Conservation (phyloP, 2,797 vertebrate species). For the Thripadectes ignobilis region DNA sequence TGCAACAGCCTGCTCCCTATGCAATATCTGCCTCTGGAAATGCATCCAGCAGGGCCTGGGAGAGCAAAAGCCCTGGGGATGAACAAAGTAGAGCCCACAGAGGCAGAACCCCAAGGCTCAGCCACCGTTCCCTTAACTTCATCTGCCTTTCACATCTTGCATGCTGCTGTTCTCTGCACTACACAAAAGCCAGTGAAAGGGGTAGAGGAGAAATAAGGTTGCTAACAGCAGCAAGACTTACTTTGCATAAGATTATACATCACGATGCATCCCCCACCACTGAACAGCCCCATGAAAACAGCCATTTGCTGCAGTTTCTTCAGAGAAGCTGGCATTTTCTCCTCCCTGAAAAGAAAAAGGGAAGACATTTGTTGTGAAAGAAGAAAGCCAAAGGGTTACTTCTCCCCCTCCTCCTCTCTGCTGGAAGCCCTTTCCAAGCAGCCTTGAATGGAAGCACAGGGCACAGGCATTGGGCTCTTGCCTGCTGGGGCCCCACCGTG, state of each 20-base stretch:
- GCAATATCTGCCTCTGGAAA: background rate
- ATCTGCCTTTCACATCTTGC: background rate
- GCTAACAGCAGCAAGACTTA: conserved; percentile 67
- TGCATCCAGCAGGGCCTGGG: accelerated
- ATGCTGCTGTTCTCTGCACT: background rate
- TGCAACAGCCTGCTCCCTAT: background rate
- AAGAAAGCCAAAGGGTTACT: background rate
- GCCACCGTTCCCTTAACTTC: background rate
- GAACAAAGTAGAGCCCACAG: background rate
- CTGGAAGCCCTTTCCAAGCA: conserved; percentile 15
- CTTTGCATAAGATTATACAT: conserved; percentile 86
- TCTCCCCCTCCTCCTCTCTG: background rate
- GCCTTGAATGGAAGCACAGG: background rate
- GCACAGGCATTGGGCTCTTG: background rate
- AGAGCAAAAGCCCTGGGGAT: background rate
- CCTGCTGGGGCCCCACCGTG: background rate
- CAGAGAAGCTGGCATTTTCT: conserved; percentile 71
- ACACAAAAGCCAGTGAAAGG: conserved; percentile 7
- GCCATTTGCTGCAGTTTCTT: conserved; percentile 77
- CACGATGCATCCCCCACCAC: conserved; percentile 63
- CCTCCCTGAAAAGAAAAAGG: conserved; percentile 62
- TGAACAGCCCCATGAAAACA: conserved; percentile 79
- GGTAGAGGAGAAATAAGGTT: background rate
- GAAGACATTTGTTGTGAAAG: conserved; percentile 36
- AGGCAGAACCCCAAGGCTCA: background rate